Evolutionary conservation across 1,140 invertebrate species (phyloP).

Genomic region (Olivierus martensii): DNA sequence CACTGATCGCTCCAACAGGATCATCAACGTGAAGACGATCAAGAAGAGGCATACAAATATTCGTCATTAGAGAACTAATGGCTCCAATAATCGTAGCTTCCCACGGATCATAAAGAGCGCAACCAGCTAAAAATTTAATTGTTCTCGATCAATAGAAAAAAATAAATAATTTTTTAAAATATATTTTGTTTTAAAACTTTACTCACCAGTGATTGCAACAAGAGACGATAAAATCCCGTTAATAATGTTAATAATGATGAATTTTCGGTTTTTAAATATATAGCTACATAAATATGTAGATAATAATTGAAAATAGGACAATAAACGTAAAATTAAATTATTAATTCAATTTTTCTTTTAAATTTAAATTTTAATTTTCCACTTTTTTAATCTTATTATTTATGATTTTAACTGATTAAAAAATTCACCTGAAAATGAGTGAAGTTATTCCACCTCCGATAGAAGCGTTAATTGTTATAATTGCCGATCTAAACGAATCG

Average conservation of each 20-base stretch:
- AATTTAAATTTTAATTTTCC: too few species aligned
- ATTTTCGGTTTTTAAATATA: too few species aligned
- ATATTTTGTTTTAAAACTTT: too few species aligned
- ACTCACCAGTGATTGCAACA: too few species aligned
- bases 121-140: slow-evolving; percentile 47
- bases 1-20: slow-evolving; percentile 76
- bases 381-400: too few species aligned
- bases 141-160: neutral
- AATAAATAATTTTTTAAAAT: neutral
- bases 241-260: too few species aligned
- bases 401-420: too few species aligned
- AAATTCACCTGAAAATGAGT: slow-evolving; percentile 25
- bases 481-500: slow-evolving; percentile 30
- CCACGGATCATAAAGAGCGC: slow-evolving; percentile 72
- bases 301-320: too few species aligned
- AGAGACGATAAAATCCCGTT: too few species aligned
- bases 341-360: too few species aligned
- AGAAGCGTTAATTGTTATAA: slow-evolving; percentile 20
- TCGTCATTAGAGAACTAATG: slow-evolving; percentile 57
- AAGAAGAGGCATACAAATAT: slow-evolving; percentile 51
- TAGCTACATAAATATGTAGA: too few species aligned
- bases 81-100: slow-evolving; percentile 69
- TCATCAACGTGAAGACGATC: slow-evolving; percentile 69
- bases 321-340: too few species aligned
- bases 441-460: slow-evolving; percentile 12